A percentile compares a stretch with the other conserved stretches of the same genome.
Evolutionary conservation across 2,888 invertebrate species (phyloP).

Genomic region (Netelia virgata): DNA sequence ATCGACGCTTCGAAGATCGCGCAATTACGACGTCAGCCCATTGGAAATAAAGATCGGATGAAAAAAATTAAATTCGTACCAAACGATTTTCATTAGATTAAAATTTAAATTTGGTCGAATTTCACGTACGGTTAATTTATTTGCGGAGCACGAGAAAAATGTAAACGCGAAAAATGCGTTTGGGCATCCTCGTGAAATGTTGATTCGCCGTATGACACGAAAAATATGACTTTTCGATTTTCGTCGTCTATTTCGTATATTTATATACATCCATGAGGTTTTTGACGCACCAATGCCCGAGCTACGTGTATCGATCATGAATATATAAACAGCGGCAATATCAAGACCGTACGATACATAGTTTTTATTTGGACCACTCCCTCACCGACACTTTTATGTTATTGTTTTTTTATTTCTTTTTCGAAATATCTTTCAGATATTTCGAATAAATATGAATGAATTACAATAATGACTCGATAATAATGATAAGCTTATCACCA

Average conservation of each 20-base stretch:
- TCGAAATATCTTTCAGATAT: background rate
- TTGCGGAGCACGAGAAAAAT: background rate
- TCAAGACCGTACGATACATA: slow-evolving; percentile 2
- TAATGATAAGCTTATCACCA: background rate
- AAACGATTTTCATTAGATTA: no score
- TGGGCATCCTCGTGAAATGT: background rate
- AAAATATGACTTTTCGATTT: slow-evolving; percentile 20
- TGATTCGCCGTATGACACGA: slow-evolving; percentile 7
- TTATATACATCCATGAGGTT: background rate
- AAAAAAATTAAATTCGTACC: background rate
- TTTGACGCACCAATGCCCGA: slow-evolving; percentile 22
- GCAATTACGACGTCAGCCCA: slow-evolving; percentile 66
- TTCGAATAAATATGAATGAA: slow-evolving; percentile 1
- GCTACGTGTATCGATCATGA: slow-evolving; percentile 4
- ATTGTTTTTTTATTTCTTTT: background rate
- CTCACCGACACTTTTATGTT: background rate
- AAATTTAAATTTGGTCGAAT: no score
- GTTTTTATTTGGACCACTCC: background rate
- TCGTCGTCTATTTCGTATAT: background rate
- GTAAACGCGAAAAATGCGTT: background rate
- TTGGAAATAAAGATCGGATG: background rate
- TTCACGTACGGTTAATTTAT: background rate
- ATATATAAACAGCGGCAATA: slow-evolving; percentile 19
- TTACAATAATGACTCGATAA: background rate
- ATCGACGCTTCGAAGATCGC: slow-evolving; percentile 72